phyloP scores from a whole-genome alignment of 2,797 vertebrate species.

The Thaleichthys pacificus region DNA sequence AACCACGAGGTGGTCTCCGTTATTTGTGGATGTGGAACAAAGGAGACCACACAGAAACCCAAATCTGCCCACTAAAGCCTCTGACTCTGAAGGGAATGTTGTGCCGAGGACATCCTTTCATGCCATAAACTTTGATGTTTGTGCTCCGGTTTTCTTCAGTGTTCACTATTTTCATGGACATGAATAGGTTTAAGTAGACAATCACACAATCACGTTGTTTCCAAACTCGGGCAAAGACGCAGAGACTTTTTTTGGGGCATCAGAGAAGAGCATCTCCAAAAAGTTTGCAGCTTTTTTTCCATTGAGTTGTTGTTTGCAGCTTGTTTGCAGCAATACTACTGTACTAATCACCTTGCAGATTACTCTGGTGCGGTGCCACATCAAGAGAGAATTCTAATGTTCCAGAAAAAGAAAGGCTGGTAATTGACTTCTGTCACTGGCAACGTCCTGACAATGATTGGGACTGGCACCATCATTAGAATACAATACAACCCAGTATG shows the following conservation, averaged over 20 bases:
- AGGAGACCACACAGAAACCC: slow-evolving; percentile 40
- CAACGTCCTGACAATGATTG: slow-evolving; percentile 68
- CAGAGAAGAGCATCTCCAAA: not conserved
- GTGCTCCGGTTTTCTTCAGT: slow-evolving; percentile 6
- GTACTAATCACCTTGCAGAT: not conserved
- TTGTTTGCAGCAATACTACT: not conserved
- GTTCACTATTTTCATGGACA: not conserved
- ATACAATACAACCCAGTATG: slow-evolving; percentile 57
- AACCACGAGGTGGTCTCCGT: slow-evolving; percentile 57
- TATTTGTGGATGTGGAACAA: slow-evolving; percentile 65
- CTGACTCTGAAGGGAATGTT: slow-evolving; percentile 30
- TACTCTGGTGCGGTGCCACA: not conserved
- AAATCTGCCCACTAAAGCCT: slow-evolving; percentile 44
- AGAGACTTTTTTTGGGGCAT: not conserved
- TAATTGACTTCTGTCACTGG: slow-evolving; percentile 56
- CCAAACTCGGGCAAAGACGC: not conserved
- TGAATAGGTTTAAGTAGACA: slow-evolving; percentile 12
- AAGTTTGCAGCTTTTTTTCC: not conserved
- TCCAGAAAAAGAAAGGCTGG: slow-evolving; percentile 54
- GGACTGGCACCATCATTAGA: slow-evolving; percentile 71
- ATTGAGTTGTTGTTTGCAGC: not conserved
- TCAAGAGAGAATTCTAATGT: not conserved
- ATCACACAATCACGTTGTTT: not conserved
- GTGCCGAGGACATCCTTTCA: slow-evolving; percentile 36
- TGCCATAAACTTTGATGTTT: slow-evolving; percentile 31